Conservation (phyloP, 2,797 vertebrate genomes). For the Spizella passerina region DNA sequence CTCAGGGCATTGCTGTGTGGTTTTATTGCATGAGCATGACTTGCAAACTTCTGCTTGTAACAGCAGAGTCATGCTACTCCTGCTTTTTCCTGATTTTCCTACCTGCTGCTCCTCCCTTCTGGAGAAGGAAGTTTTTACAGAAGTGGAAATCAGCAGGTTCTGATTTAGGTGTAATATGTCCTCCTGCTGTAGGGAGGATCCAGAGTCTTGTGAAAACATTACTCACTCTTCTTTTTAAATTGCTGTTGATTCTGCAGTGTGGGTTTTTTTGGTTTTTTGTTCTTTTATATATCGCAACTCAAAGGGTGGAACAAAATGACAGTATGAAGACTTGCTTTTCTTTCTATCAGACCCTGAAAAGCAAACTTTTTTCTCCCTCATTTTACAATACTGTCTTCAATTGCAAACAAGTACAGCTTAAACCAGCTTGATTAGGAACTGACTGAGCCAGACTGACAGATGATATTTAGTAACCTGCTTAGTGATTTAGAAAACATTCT, state of each 20-base stretch:
- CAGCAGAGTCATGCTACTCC: slow-evolving; percentile 6
- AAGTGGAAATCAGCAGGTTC: neutral
- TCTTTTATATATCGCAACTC: neutral
- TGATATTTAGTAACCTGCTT: neutral
- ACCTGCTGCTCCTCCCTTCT: neutral
- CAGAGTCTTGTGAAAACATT: neutral
- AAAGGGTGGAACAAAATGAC: neutral
- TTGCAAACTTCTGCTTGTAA: neutral
- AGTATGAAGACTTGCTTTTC: neutral
- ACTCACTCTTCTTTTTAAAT: neutral
- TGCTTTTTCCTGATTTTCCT: neutral
- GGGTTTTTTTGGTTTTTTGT: neutral
- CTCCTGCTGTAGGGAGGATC: neutral
- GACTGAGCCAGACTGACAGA: neutral
- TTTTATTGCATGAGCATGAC: neutral
- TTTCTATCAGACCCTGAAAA: neutral
- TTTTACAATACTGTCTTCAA: neutral
- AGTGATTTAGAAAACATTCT: neutral
- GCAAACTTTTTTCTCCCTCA: neutral
- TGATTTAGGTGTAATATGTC: neutral
- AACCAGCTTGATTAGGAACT: neutral
- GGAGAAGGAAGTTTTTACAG: neutral
- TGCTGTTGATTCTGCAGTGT: neutral
- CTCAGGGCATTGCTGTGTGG: neutral
- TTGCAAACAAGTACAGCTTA: neutral